A percentile compares a stretch with the other conserved stretches of the same genome.
Evolutionary conservation across 2,113 vertebrate genomes (phyloP).

Genomic region (Thinocorus orbignyianus): DNA sequence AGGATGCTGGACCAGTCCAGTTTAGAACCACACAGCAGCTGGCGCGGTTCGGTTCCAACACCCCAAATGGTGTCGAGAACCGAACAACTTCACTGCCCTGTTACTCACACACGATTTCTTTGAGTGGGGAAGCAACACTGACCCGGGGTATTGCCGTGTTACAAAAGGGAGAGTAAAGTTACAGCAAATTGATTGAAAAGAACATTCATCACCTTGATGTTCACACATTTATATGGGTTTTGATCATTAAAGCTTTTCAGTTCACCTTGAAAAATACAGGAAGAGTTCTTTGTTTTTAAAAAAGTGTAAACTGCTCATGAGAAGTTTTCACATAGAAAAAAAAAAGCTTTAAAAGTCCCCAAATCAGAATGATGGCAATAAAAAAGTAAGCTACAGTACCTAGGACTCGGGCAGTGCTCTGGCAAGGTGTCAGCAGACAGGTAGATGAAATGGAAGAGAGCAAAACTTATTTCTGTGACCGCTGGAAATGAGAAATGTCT

Average conservation of each 20-base stretch:
- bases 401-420: constrained; percentile 30
- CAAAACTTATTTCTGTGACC: neutral
- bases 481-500: constrained; percentile 53
- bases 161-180: neutral
- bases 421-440: constrained; percentile 18
- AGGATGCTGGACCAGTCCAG: neutral
- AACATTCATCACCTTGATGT: neutral
- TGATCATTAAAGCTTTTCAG: constrained; percentile 50
- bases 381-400: constrained; percentile 36
- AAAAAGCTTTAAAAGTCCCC: constrained; percentile 31
- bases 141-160: neutral
- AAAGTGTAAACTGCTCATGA: constrained; percentile 55
- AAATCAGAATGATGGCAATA: constrained; percentile 1
- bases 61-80: neutral
- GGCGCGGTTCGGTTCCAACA: neutral
- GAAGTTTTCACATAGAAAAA: constrained; percentile 63
- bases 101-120: neutral
- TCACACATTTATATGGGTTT: neutral
- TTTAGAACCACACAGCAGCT: neutral
- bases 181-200: neutral
- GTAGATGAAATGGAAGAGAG: constrained; percentile 32
- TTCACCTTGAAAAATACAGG: constrained; percentile 65
- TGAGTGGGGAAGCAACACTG: constrained; percentile 2
- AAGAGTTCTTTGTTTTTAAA: neutral
- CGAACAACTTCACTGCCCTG: neutral